Evolutionary conservation across 2,888 invertebrate species (phyloP).

Genomic region (Psylliodes chrysocephalus): DNA sequence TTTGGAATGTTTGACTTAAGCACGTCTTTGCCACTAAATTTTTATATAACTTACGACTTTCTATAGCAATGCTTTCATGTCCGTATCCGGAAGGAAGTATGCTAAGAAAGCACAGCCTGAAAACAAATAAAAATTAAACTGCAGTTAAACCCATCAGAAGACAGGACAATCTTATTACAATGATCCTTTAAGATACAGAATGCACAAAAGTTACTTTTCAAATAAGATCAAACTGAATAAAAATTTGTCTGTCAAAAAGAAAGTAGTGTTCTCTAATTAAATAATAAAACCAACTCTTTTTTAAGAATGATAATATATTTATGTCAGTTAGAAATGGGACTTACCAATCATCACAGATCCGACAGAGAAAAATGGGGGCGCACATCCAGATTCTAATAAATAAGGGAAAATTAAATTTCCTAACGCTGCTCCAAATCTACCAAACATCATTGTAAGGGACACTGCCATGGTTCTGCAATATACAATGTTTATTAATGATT

Average conservation of each 20-base stretch:
- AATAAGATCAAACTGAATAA: too few species aligned
- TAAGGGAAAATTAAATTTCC: slow-evolving; percentile 79
- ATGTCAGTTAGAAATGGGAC: too few species aligned
- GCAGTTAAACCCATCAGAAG: neutral
- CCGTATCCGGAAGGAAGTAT: slow-evolving; percentile 53
- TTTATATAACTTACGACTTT: slow-evolving; percentile 9
- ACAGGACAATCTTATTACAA: too few species aligned
- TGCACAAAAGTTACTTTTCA: too few species aligned
- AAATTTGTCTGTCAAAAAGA: too few species aligned
- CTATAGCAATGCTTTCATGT: slow-evolving; percentile 54
- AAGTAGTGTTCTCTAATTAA: too few species aligned
- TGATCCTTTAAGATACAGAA: too few species aligned
- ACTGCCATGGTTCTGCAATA: slow-evolving; percentile 76
- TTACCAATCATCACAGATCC: slow-evolving; percentile 71
- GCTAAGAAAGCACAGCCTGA: slow-evolving; percentile 51
- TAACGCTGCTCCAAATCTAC: slow-evolving; percentile 75
- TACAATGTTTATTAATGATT: too few species aligned
- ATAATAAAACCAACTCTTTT: too few species aligned
- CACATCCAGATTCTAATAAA: slow-evolving; percentile 74
- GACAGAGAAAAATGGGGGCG: slow-evolving; percentile 78
- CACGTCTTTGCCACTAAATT: neutral
- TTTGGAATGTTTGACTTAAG: too few species aligned
- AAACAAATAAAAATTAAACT: slow-evolving; percentile 35
- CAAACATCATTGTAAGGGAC: slow-evolving; percentile 76
- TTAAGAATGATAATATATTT: too few species aligned